Percentiles rank a stretch among this genome's conserved stretches.
Evolutionary conservation across 2,113 vertebrate species (phyloP).

Genomic region (Cathartes aura): DNA sequence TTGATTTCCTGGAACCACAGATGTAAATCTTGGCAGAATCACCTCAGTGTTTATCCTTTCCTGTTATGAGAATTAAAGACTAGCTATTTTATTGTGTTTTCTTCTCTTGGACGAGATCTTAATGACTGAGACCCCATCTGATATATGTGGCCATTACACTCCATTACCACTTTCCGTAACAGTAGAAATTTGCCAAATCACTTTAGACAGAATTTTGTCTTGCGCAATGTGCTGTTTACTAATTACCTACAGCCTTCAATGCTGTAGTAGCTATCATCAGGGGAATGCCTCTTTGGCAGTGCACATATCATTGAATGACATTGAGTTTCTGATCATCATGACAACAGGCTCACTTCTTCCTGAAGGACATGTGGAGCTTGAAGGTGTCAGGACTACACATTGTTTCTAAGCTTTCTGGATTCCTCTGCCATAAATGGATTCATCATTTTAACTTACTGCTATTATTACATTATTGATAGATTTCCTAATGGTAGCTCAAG

Average conservation of each 20-base stretch:
- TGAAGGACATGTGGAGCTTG: not conserved
- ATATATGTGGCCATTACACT: conserved; percentile 47
- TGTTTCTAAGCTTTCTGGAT: not conserved
- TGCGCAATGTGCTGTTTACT: not conserved
- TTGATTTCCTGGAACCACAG: conserved; percentile 57
- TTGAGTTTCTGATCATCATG: not conserved
- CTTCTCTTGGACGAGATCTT: conserved; percentile 14
- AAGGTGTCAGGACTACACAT: not conserved
- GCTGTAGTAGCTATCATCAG: not conserved
- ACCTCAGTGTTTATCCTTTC: conserved; percentile 34
- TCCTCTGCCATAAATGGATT: not conserved
- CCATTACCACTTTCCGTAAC: conserved; percentile 8
- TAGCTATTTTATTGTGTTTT: conserved; percentile 28
- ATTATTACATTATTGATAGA: not conserved
- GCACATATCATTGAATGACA: not conserved
- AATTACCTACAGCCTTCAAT: not conserved
- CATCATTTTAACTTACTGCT: not conserved
- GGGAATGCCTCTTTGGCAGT: not conserved
- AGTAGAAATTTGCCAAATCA: conserved; percentile 27
- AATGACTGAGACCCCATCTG: conserved; percentile 13
- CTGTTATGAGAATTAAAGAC: conserved; percentile 20
- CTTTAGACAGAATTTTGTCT: not conserved
- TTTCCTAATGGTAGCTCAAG: not conserved
- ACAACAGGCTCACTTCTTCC: not conserved
- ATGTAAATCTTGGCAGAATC: conserved; percentile 42